Evolutionary conservation across 2,888 invertebrate genomes (phyloP).

Genomic region (Dichetophora obliterata): DNA sequence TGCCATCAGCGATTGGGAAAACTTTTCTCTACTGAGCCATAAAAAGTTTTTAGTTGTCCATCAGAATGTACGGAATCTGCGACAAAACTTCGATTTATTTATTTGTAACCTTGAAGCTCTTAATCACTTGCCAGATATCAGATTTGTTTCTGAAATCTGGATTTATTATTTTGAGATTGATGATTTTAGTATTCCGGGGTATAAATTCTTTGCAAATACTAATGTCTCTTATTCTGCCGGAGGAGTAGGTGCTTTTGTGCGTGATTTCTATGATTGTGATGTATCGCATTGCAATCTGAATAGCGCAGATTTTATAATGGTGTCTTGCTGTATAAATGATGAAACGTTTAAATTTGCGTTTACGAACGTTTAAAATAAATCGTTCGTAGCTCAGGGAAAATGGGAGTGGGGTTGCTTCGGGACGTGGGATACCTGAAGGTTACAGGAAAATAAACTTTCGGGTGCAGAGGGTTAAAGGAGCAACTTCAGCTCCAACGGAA

Average conservation of each 20-base stretch:
- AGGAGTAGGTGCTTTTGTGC: not conserved
- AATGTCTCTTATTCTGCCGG: not conserved
- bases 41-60: not conserved
- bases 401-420: no score
- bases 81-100: conserved; percentile 19
- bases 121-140: not conserved
- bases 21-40: not conserved
- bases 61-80: conserved; percentile 8
- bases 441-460: no score
- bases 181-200: not conserved
- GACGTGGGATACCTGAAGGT: no score
- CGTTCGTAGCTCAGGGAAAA: no score
- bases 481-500: no score
- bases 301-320: no score
- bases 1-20: not conserved
- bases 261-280: no score
- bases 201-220: not conserved
- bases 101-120: not conserved
- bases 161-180: conserved; percentile 21
- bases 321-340: no score
- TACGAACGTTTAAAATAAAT: no score
- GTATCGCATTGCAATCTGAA: no score
- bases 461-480: no score
- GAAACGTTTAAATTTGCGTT: no score
- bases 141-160: not conserved